Percentiles rank a stretch among this genome's conserved stretches.
Evolutionary conservation across 2,113 vertebrate genomes (phyloP).

Genomic region (Notarius lentiginosus): DNA sequence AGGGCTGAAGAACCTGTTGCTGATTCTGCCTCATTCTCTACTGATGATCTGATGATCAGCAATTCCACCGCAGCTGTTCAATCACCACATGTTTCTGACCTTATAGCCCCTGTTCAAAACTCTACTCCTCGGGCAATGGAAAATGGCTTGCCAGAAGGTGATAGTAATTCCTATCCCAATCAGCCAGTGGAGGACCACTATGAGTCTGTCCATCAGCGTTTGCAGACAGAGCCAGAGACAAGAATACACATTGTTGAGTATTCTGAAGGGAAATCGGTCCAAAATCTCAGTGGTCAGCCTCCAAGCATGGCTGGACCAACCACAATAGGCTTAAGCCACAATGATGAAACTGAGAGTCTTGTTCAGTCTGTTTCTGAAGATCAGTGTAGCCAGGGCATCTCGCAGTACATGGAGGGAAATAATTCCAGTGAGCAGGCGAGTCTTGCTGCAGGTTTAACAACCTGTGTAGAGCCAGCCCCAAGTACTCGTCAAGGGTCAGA

Average conservation of each 20-base stretch:
- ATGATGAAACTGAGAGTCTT: background rate
- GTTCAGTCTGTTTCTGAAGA: background rate
- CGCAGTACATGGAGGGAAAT: slow-evolving; percentile 15
- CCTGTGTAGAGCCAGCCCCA: background rate
- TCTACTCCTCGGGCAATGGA: slow-evolving; percentile 39
- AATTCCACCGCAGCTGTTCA: background rate
- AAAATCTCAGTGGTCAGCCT: slow-evolving; percentile 54
- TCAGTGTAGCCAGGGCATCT: slow-evolving; percentile 18
- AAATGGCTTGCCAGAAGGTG: slow-evolving; percentile 39
- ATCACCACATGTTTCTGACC: background rate
- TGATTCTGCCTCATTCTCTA: slow-evolving; percentile 50
- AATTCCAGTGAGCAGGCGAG: background rate
- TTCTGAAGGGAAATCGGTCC: slow-evolving; percentile 55
- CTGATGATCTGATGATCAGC: slow-evolving; percentile 57
- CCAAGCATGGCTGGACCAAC: slow-evolving; percentile 9
- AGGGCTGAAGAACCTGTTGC: background rate
- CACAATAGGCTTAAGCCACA: background rate
- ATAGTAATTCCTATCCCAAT: slow-evolving; percentile 13
- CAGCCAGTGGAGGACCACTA: slow-evolving; percentile 66
- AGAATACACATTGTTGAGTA: slow-evolving; percentile 22
- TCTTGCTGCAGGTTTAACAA: background rate
- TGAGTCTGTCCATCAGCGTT: slow-evolving; percentile 54
- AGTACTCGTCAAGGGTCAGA: background rate
- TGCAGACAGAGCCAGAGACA: slow-evolving; percentile 42
- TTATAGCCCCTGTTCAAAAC: background rate